These are phyloP conservation scores for Corydoras maculifer DNA, from an alignment of 2,113 vertebrate genomes.

Conservation along the genomic window DNA sequence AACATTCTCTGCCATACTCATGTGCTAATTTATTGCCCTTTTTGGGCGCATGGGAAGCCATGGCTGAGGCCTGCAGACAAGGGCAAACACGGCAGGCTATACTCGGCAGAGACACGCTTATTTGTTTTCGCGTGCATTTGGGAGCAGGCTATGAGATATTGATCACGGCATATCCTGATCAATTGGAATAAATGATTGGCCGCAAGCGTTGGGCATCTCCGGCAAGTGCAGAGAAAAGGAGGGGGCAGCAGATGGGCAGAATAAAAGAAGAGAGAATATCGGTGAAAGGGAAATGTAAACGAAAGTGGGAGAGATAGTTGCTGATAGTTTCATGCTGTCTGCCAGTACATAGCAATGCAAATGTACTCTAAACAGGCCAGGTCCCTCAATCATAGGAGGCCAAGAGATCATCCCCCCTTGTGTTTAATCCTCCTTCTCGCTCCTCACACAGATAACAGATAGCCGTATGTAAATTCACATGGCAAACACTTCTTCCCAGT, in stretches of 20 bases:
- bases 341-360: slow-evolving; percentile 65
- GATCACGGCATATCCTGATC: slow-evolving; percentile 61
- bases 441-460: slow-evolving; percentile 69
- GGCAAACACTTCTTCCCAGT: slow-evolving; percentile 65
- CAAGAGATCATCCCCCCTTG: slow-evolving; percentile 70
- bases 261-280: background rate
- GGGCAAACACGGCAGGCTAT: slow-evolving; percentile 32
- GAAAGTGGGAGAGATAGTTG: slow-evolving; percentile 45
- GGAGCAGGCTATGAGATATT: slow-evolving; percentile 58
- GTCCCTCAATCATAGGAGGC: slow-evolving; percentile 71
- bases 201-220: slow-evolving; percentile 49
- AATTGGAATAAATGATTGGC: slow-evolving; percentile 70
- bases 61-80: slow-evolving; percentile 10
- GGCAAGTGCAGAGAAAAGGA: slow-evolving; percentile 44
- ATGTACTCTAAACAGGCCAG: slow-evolving; percentile 71
- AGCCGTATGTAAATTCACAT: slow-evolving; percentile 70
- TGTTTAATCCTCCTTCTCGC: slow-evolving; percentile 63
- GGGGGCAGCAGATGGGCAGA: background rate
- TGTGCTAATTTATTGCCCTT: slow-evolving; percentile 30
- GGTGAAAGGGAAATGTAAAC: slow-evolving; percentile 47
- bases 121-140: slow-evolving; percentile 57
- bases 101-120: slow-evolving; percentile 44
- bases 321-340: slow-evolving; percentile 57
- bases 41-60: slow-evolving; percentile 20
- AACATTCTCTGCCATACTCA: slow-evolving; percentile 29